phyloP scores from a whole-genome alignment of 2,113 vertebrate species.

The Cinclus cinclus region DNA sequence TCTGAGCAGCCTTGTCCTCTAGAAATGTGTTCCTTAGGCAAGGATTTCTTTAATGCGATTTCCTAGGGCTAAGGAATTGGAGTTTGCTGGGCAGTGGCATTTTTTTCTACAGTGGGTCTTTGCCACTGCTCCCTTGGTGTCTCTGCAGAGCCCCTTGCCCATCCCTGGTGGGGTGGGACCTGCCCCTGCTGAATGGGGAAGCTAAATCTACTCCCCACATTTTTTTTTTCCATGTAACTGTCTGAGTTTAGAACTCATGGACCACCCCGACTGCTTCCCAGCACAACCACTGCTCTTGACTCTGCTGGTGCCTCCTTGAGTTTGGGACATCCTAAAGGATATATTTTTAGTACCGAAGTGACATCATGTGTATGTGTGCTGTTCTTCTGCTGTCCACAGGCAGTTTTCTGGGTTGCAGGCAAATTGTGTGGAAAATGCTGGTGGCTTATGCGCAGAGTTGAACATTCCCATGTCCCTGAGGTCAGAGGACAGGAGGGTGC shows the following conservation, averaged over 20 bases:
- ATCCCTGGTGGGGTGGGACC: not conserved
- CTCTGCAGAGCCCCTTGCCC: accelerated
- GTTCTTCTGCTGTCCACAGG: not conserved
- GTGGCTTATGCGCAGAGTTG: not conserved
- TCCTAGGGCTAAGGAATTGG: not conserved
- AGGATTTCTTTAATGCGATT: constrained; percentile 26
- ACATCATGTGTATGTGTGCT: accelerated
- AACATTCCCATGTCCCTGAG: not conserved
- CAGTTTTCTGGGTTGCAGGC: not conserved
- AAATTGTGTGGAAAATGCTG: not conserved
- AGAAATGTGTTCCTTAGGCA: not conserved
- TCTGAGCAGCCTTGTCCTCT: not conserved
- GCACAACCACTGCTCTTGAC: not conserved
- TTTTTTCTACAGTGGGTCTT: not conserved
- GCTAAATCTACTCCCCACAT: accelerated
- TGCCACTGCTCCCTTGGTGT: not conserved
- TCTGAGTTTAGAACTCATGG: not conserved
- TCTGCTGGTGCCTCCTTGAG: not conserved
- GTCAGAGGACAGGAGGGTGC: accelerated
- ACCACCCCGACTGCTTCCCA: accelerated
- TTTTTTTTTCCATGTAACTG: not conserved
- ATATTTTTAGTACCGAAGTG: not conserved
- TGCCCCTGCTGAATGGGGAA: not conserved
- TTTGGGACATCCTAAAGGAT: not conserved
- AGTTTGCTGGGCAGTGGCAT: not conserved